Conservation (phyloP, 2,797 vertebrate species). For the Garrulus glandarius region DNA sequence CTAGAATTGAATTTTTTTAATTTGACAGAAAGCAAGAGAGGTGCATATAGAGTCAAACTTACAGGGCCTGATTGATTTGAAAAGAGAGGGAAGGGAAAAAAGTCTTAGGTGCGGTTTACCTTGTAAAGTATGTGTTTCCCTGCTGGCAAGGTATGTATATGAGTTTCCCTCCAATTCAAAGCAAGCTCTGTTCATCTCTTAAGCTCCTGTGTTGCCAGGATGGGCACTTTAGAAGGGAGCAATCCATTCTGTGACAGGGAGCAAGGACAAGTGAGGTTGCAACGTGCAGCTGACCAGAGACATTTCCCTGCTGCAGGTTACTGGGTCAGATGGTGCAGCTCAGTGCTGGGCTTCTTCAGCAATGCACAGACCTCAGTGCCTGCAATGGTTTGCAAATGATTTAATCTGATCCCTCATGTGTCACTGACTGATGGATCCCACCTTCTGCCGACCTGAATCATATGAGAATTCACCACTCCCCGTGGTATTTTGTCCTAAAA, state of each 20-base stretch:
- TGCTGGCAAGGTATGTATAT: constrained; percentile 61
- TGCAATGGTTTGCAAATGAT: neutral
- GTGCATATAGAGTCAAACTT: constrained; percentile 20
- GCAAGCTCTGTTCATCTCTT: constrained; percentile 69
- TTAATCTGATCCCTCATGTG: neutral
- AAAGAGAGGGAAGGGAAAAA: constrained; percentile 51
- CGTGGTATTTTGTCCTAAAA: constrained; percentile 8
- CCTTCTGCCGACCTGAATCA: neutral
- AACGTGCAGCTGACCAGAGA: neutral
- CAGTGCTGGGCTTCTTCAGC: neutral
- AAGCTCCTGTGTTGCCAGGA: constrained; percentile 51
- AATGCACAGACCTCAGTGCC: neutral
- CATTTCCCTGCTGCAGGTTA: neutral
- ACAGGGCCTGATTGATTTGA: constrained; percentile 66
- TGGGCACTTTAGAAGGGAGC: constrained; percentile 22
- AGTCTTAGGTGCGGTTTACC: constrained; percentile 59
- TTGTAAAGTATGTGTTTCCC: constrained; percentile 68
- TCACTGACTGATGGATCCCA: neutral
- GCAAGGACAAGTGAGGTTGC: neutral
- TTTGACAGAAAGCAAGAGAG: constrained; percentile 44
- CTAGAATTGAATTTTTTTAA: neutral
- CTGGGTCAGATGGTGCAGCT: neutral
- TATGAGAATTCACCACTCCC: constrained; percentile 3
- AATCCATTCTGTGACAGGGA: neutral
- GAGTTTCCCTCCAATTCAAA: constrained; percentile 53